Evolutionary conservation across 2,888 invertebrate species (phyloP).

Genomic region (Cryptophagus acutangulus): DNA sequence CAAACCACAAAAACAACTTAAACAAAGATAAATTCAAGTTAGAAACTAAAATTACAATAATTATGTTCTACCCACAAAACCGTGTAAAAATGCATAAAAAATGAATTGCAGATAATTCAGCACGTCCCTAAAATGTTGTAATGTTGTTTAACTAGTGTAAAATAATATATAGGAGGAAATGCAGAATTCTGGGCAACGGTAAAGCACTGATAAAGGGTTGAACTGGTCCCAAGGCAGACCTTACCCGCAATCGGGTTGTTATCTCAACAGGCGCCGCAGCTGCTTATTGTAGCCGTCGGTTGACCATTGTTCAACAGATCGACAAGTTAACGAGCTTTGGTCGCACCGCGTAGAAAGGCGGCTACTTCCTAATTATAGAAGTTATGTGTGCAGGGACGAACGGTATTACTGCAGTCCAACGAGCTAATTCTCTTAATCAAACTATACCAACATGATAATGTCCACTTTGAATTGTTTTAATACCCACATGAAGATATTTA

Average conservation of each 20-base stretch:
- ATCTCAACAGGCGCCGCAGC: constrained; percentile 36
- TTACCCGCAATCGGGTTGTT: constrained; percentile 40
- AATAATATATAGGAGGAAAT: too few relatives aligned
- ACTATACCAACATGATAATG: too few relatives aligned
- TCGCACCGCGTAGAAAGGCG: constrained; percentile 22
- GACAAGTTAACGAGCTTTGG: constrained; percentile 43
- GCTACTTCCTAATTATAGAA: constrained; percentile 30
- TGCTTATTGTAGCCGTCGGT: constrained; percentile 34
- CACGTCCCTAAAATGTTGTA: too few relatives aligned
- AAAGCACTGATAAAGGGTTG: constrained; percentile 36
- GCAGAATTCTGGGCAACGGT: constrained; percentile 31
- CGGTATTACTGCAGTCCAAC: constrained; percentile 5
- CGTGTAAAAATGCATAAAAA: too few relatives aligned
- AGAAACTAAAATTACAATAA: too few relatives aligned
- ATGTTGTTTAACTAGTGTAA: too few relatives aligned
- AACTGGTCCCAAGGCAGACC: constrained; percentile 37
- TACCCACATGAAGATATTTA: too few relatives aligned
- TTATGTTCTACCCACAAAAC: too few relatives aligned
- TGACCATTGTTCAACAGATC: constrained; percentile 44
- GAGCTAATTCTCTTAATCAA: constrained; percentile 20
- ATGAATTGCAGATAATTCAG: too few relatives aligned
- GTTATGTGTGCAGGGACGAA: constrained; percentile 19
- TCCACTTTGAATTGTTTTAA: too few relatives aligned
- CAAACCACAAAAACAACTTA: background rate
- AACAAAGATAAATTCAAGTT: constrained; percentile 6